These are phyloP conservation scores for Aleiodes sp. DNA, from an alignment of 1,140 invertebrate genomes.

Conservation along the genomic window DNA sequence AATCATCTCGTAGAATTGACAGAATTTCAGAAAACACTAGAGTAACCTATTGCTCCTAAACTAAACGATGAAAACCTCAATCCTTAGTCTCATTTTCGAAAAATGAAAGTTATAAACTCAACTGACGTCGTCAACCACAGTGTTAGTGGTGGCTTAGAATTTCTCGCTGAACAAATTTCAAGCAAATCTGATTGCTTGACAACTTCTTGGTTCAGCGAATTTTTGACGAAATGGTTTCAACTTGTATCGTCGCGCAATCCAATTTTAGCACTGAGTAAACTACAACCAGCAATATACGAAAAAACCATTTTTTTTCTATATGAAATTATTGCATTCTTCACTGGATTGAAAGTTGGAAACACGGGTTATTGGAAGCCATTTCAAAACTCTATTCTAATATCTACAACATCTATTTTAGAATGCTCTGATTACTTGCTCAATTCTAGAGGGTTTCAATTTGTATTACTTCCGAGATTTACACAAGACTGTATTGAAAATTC, in stretches of 20 bases:
- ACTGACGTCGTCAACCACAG: conserved; percentile 2
- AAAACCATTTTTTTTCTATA: conserved; percentile 27
- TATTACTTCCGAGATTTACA: conserved; percentile 34
- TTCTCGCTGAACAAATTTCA: background rate
- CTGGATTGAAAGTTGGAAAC: conserved; percentile 14
- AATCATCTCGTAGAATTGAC: background rate
- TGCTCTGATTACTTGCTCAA: conserved; percentile 20
- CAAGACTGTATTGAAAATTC: conserved; percentile 41
- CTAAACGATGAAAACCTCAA: conserved; percentile 5
- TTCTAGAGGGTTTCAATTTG: conserved; percentile 17
- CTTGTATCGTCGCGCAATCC: conserved; percentile 25
- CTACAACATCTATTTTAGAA: conserved; percentile 20
- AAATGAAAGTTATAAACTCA: conserved; percentile 24
- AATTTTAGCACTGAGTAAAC: conserved; percentile 16
- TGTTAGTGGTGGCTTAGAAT: conserved; percentile 13
- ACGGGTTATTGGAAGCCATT: conserved; percentile 20
- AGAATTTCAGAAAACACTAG: background rate
- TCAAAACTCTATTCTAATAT: conserved; percentile 27
- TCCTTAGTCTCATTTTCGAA: background rate
- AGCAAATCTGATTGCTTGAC: conserved; percentile 20
- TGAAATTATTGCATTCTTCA: conserved; percentile 25
- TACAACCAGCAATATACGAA: conserved; percentile 10
- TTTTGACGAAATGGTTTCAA: conserved; percentile 27
- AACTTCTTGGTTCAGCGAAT: conserved; percentile 28
- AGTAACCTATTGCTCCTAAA: conserved; percentile 24